A percentile compares a stretch with the other conserved stretches of the same genome.
phyloP scores from a whole-genome alignment of 2,113 vertebrate genomes.

The Trochalopteron elliotii region DNA sequence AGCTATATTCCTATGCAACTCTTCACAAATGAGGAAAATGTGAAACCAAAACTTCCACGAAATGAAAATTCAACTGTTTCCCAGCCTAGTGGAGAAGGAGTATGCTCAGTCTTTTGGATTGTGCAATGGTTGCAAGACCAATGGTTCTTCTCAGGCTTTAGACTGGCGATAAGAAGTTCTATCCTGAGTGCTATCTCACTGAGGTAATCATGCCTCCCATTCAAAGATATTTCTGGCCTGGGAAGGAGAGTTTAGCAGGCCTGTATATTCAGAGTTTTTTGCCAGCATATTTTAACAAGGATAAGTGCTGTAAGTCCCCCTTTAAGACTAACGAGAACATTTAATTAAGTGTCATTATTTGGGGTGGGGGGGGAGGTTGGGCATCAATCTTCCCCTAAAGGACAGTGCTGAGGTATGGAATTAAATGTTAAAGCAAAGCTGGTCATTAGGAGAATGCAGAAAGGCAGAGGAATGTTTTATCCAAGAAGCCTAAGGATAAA shows the following conservation, averaged over 20 bases:
- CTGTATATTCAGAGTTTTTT: not conserved
- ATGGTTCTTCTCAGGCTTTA: not conserved
- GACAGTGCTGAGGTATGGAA: not conserved
- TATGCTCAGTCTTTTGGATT: not conserved
- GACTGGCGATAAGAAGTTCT: not conserved
- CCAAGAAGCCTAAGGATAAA: not conserved
- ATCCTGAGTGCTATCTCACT: not conserved
- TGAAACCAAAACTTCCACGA: not conserved
- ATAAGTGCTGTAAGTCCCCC: not conserved
- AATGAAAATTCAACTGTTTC: not conserved
- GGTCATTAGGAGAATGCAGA: not conserved
- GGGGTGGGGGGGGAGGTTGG: accelerated
- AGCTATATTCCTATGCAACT: not conserved
- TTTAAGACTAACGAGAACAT: not conserved
- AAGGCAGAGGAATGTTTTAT: not conserved
- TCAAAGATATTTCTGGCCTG: not conserved
- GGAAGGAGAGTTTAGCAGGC: not conserved
- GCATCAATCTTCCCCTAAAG: not conserved
- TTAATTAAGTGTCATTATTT: not conserved
- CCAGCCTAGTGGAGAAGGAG: not conserved
- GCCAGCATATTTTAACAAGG: not conserved
- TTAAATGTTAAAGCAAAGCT: not conserved
- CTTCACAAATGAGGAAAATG: not conserved
- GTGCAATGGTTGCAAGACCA: not conserved
- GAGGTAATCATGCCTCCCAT: not conserved